Evolutionary conservation across 2,797 vertebrate genomes (phyloP).

Genomic region (Mormyrops attenuatus): DNA sequence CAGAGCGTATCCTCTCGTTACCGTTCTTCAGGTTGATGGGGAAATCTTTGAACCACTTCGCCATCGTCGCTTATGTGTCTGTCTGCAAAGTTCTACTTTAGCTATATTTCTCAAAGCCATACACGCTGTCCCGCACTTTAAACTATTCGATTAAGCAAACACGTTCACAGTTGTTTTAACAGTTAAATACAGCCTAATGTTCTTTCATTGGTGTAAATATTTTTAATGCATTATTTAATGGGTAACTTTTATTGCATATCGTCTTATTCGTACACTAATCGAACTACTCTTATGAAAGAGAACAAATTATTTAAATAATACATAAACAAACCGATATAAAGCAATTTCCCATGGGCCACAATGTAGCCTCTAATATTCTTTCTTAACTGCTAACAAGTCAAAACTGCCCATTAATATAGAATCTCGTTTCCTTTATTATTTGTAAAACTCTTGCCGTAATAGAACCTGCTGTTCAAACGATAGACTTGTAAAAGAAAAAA

Average conservation of each 20-base stretch:
- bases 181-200: background rate
- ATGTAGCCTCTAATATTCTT: background rate
- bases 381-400: background rate
- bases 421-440: background rate
- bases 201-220: background rate
- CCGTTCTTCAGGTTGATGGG: constrained; percentile 83
- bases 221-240: background rate
- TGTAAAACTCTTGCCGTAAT: constrained; percentile 20
- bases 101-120: constrained; percentile 13
- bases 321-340: background rate
- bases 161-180: background rate
- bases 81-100: constrained; percentile 15
- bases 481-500: constrained; percentile 38
- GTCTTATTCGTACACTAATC: background rate
- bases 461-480: constrained; percentile 26
- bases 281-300: background rate
- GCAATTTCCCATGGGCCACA: background rate
- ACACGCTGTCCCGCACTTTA: constrained; percentile 1
- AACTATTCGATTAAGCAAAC: background rate
- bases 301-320: background rate
- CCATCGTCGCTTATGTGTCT: constrained; percentile 62
- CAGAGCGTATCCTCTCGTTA: constrained; percentile 72
- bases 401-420: background rate
- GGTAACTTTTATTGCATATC: background rate
- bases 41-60: constrained; percentile 94